These are phyloP conservation scores for Trypoxylon attenuatum DNA, from an alignment of 2,888 invertebrate genomes.

Conservation along the genomic window DNA sequence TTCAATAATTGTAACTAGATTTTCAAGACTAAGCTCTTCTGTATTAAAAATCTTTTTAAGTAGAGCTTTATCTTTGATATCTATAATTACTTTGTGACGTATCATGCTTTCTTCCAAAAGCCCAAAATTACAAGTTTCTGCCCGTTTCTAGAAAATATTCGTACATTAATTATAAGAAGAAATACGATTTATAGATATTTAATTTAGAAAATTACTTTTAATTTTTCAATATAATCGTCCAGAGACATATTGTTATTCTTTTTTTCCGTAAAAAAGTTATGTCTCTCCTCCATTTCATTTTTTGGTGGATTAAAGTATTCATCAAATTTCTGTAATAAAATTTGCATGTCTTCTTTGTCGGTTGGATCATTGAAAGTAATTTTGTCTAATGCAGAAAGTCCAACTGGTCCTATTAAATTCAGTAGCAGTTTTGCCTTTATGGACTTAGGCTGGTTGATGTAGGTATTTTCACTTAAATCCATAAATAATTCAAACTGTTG, in stretches of 20 bases:
- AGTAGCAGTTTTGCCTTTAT: constrained; percentile 37
- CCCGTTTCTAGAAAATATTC: constrained; percentile 27
- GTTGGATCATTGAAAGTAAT: too few relatives aligned
- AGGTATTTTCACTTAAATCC: constrained; percentile 31
- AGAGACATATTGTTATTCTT: constrained; percentile 23
- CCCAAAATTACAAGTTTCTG: constrained; percentile 50
- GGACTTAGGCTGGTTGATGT: constrained; percentile 21
- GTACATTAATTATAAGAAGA: neutral
- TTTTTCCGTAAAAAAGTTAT: constrained; percentile 39
- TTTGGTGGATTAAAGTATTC: constrained; percentile 33
- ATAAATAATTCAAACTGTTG: constrained; percentile 46
- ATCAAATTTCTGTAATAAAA: too few relatives aligned
- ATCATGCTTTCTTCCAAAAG: constrained; percentile 39
- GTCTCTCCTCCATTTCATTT: constrained; percentile 43
- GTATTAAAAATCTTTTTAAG: constrained; percentile 14
- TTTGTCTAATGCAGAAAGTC: constrained; percentile 30
- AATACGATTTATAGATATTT: neutral
- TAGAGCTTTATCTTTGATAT: constrained; percentile 27
- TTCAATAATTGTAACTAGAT: too few relatives aligned
- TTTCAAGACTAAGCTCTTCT: constrained; percentile 31
- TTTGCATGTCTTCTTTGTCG: constrained; percentile 38
- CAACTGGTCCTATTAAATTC: constrained; percentile 48
- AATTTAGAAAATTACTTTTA: constrained; percentile 39
- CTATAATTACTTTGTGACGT: constrained; percentile 49
- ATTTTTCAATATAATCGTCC: constrained; percentile 32